phyloP scores from a whole-genome alignment of 2,888 invertebrate genomes.

The Dione juno region DNA sequence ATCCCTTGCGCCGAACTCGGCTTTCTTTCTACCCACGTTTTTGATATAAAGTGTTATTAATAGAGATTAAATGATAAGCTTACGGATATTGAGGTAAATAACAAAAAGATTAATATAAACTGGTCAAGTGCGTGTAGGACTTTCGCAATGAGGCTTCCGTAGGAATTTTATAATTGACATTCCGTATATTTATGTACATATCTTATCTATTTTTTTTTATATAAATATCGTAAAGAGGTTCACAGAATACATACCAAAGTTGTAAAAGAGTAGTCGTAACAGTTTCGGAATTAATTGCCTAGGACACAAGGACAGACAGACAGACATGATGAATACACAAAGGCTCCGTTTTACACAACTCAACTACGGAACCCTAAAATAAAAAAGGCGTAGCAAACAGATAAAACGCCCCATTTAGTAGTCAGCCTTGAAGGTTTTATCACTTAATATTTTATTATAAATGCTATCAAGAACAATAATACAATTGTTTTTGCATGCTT shows the following conservation, averaged over 20 bases:
- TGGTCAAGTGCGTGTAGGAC: no score
- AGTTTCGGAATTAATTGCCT: no score
- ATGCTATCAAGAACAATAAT: background rate
- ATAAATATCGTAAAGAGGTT: no score
- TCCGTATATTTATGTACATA: no score
- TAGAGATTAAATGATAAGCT: conserved; percentile 7
- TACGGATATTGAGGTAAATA: background rate
- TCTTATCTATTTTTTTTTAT: no score
- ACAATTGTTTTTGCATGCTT: background rate
- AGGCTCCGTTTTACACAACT: no score
- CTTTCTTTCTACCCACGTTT: background rate
- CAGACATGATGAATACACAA: no score
- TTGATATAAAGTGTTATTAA: background rate
- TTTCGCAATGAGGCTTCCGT: no score
- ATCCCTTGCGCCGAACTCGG: background rate
- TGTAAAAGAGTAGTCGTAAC: no score
- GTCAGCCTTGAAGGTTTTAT: conserved; percentile 9
- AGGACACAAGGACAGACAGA: no score
- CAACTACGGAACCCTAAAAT: background rate
- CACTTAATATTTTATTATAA: background rate
- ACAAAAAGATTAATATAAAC: conserved; percentile 7
- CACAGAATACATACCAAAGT: no score
- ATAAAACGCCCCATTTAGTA: background rate
- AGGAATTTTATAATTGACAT: no score
- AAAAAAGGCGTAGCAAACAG: background rate